phyloP scores from a whole-genome alignment of 2,888 invertebrate species.

The Stramonita haemastoma region DNA sequence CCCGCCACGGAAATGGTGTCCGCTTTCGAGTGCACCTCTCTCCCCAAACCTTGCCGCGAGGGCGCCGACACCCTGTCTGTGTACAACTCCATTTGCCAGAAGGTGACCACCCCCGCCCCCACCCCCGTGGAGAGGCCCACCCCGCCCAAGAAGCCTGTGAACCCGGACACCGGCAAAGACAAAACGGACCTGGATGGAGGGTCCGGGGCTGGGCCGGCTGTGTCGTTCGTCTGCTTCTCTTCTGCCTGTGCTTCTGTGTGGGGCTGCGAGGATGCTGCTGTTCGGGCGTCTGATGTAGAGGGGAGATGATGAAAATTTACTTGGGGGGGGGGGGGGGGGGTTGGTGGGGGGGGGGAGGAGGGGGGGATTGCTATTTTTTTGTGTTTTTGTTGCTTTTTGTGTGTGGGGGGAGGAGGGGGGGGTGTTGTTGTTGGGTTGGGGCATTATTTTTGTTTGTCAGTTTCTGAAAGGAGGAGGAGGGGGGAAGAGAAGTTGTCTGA shows the following conservation, averaged over 20 bases:
- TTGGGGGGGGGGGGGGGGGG: not conserved
- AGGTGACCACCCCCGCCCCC: conserved; percentile 38
- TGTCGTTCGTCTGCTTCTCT: not conserved
- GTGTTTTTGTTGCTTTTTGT: not conserved
- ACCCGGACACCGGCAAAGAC: not conserved
- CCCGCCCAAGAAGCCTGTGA: not conserved
- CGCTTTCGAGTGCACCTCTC: conserved; percentile 48
- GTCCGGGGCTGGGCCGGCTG: not conserved
- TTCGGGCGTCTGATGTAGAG: not conserved
- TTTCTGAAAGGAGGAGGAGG: not conserved
- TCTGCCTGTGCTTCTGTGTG: not conserved
- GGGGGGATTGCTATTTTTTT: too few relatives aligned
- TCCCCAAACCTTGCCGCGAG: conserved; percentile 47
- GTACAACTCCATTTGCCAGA: conserved; percentile 46
- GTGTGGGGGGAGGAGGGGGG: too few relatives aligned
- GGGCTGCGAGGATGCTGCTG: not conserved
- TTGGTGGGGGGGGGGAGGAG: not conserved
- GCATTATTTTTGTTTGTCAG: not conserved
- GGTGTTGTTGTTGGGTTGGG: not conserved
- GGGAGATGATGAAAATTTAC: not conserved
- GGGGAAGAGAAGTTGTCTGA: not conserved
- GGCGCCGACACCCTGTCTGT: conserved; percentile 32
- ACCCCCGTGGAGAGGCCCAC: conserved; percentile 32
- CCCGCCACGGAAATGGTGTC: conserved; percentile 35
- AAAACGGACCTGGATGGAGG: not conserved